These are phyloP conservation scores for Parazoanthus darwini DNA, from an alignment of 92 coral and sea anemone species.

Conservation along the genomic window DNA sequence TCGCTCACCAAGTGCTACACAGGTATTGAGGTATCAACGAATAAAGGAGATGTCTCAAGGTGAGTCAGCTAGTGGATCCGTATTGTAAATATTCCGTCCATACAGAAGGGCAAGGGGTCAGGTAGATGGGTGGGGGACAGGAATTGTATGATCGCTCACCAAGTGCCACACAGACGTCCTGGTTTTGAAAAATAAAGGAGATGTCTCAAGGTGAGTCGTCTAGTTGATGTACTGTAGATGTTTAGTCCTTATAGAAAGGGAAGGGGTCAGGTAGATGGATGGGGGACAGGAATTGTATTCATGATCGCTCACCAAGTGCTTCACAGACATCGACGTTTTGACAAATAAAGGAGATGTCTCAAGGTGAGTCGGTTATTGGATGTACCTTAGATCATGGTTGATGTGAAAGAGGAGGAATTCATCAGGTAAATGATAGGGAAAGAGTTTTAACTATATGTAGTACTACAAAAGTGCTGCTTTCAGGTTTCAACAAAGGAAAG, in stretches of 20 bases:
- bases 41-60: conserved; percentile 91
- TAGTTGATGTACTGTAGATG: neutral
- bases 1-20: conserved; percentile 93
- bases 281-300: conserved; percentile 28
- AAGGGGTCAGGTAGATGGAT: conserved; percentile 47
- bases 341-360: too few relatives aligned
- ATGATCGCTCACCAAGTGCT: conserved; percentile 66
- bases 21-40: conserved; percentile 87
- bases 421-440: too few relatives aligned
- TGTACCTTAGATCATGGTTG: too few relatives aligned
- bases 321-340: neutral
- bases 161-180: conserved; percentile 25
- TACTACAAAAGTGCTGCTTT: too few relatives aligned
- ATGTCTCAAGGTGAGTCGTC: conserved; percentile 29
- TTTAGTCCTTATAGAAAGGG: conserved; percentile 69
- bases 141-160: conserved; percentile 60
- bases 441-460: neutral
- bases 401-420: too few relatives aligned
- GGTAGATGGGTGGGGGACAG: neutral
- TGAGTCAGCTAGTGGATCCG: conserved; percentile 43
- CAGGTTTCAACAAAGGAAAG: neutral
- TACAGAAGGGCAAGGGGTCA: conserved; percentile 63
- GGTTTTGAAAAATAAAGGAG: conserved; percentile 8
- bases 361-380: conserved; percentile 27
- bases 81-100: conserved; percentile 48